phyloP scores from a whole-genome alignment of 2,888 invertebrate genomes.

The Perizoma affinitatum region DNA sequence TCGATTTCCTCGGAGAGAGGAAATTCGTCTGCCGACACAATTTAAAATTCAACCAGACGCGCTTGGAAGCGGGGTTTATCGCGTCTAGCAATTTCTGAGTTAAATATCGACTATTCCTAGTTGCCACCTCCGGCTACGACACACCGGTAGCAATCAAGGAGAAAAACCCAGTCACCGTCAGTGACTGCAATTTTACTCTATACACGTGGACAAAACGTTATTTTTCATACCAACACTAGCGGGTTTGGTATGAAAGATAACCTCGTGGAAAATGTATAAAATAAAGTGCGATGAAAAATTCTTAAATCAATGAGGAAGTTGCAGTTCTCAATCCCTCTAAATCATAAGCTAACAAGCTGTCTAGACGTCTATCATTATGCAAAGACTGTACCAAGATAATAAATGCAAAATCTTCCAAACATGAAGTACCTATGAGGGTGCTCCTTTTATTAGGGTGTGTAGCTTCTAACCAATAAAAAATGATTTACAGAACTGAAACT shows the following conservation, averaged over 20 bases:
- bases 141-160: too few relatives aligned
- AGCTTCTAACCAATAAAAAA: too few relatives aligned
- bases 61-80: neutral
- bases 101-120: neutral
- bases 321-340: constrained; percentile 19
- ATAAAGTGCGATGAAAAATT: constrained; percentile 6
- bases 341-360: constrained; percentile 16
- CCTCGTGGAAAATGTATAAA: neutral
- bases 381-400: constrained; percentile 7
- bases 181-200: too few relatives aligned
- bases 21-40: constrained; percentile 22
- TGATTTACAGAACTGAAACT: too few relatives aligned
- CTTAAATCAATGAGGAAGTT: constrained; percentile 11
- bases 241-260: neutral
- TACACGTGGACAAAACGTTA: too few relatives aligned
- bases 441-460: too few relatives aligned
- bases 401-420: constrained; percentile 6
- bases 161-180: too few relatives aligned
- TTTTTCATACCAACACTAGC: too few relatives aligned
- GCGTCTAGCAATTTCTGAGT: neutral
- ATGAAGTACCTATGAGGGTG: too few relatives aligned
- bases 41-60: constrained; percentile 8
- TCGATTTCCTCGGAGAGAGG: constrained; percentile 28
- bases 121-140: too few relatives aligned
- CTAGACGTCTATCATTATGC: constrained; percentile 19